phyloP scores from a whole-genome alignment of 2,797 vertebrate genomes.

The Hemitrygon akajei region DNA sequence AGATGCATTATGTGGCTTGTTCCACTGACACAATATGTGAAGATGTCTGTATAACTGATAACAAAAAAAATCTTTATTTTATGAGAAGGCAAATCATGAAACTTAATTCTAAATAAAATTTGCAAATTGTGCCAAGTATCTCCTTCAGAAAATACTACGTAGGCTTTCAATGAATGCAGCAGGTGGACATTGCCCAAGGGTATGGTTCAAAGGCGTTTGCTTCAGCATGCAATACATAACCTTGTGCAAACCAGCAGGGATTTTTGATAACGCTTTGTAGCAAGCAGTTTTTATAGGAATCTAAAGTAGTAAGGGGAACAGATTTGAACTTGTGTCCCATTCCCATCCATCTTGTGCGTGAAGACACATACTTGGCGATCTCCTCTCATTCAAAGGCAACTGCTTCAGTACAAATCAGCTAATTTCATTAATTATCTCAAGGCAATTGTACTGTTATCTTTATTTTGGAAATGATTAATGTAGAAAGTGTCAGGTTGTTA shows the following conservation, averaged over 20 bases:
- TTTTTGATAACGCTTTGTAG: slow-evolving; percentile 14
- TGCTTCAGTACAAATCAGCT: slow-evolving; percentile 25
- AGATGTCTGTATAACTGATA: background rate
- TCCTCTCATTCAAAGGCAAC: background rate
- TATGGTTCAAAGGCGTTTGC: slow-evolving; percentile 9
- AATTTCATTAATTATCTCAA: slow-evolving; percentile 13
- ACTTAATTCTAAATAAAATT: background rate
- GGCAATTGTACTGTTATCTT: slow-evolving; percentile 18
- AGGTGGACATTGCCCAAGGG: background rate
- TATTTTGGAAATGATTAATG: slow-evolving; percentile 30
- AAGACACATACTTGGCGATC: background rate
- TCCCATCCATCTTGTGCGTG: slow-evolving; percentile 18
- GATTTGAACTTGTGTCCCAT: slow-evolving; percentile 10
- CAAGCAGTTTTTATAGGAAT: background rate
- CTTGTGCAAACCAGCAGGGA: background rate
- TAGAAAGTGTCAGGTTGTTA: slow-evolving; percentile 21
- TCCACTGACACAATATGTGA: background rate
- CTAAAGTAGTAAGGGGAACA: background rate
- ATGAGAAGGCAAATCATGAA: background rate
- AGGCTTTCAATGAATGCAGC: background rate
- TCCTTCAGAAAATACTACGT: background rate
- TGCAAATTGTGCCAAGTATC: background rate
- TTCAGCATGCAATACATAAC: background rate
- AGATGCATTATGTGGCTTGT: background rate
- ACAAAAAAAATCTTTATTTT: background rate